These are phyloP conservation scores for Enchytraeus crypticus DNA, from an alignment of 2,888 invertebrate genomes.

Conservation along the genomic window DNA sequence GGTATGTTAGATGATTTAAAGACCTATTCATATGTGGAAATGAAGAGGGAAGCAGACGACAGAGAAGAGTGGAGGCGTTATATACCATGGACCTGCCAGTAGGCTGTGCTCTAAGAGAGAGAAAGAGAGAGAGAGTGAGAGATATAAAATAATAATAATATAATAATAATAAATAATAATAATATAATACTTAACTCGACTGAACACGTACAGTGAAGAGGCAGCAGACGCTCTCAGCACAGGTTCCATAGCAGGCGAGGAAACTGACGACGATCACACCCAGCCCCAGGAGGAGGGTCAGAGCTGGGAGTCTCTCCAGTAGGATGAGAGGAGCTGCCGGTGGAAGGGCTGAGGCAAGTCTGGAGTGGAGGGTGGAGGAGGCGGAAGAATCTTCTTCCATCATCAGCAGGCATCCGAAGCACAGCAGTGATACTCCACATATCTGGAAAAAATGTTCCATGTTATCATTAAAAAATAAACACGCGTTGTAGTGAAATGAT, in stretches of 20 bases:
- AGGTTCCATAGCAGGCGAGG: conserved; percentile 11
- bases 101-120: too few relatives aligned
- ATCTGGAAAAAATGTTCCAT: too few relatives aligned
- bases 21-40: too few relatives aligned
- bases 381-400: conserved; percentile 1
- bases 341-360: background rate
- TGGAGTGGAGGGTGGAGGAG: background rate
- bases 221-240: conserved; percentile 8
- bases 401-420: conserved; percentile 1
- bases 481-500: too few relatives aligned
- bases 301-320: background rate
- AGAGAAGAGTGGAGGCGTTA: too few relatives aligned
- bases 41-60: too few relatives aligned
- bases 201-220: background rate
- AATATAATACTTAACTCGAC: background rate
- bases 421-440: conserved; percentile 1
- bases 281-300: background rate
- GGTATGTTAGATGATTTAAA: too few relatives aligned
- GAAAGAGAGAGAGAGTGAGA: too few relatives aligned
- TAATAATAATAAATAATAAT: background rate
- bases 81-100: too few relatives aligned
- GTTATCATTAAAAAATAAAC: too few relatives aligned
- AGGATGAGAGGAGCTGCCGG: conserved; percentile 1
- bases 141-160: background rate
- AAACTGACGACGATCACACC: conserved; percentile 6